These are phyloP conservation scores for Danaus plexippus DNA, from an alignment of 1,140 invertebrate genomes.

Conservation along the genomic window DNA sequence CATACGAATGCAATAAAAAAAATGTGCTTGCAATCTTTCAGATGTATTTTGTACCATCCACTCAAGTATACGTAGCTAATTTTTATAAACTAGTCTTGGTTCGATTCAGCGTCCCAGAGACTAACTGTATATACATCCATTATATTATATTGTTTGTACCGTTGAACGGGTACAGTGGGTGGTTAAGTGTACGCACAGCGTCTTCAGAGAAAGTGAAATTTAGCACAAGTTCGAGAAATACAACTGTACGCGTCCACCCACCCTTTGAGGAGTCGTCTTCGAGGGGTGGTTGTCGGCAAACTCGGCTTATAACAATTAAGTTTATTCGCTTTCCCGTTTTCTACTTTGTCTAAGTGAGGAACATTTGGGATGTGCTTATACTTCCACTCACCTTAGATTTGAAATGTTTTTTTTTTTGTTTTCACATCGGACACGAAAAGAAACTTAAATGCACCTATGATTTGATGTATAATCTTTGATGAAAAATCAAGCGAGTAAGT, in stretches of 20 bases:
- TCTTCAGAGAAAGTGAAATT: slow-evolving; percentile 72
- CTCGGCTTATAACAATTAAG: slow-evolving; percentile 69
- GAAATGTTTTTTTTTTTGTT: background rate
- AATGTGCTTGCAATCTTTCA: too few species aligned
- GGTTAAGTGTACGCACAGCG: slow-evolving; percentile 64
- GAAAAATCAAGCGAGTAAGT: slow-evolving; percentile 34
- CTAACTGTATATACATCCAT: too few species aligned
- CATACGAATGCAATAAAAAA: too few species aligned
- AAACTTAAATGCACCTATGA: too few species aligned
- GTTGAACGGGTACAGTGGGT: slow-evolving; percentile 43
- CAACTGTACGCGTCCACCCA: slow-evolving; percentile 48
- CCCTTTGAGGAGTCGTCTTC: slow-evolving; percentile 34
- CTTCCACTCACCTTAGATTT: slow-evolving; percentile 20
- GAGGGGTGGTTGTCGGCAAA: slow-evolving; percentile 49
- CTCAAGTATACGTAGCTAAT: too few species aligned
- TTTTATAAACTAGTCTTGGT: too few species aligned
- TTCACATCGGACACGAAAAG: too few species aligned
- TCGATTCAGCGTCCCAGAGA: too few species aligned
- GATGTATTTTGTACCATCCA: too few species aligned
- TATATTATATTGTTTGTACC: slow-evolving; percentile 4
- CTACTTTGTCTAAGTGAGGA: slow-evolving; percentile 46
- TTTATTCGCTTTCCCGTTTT: slow-evolving; percentile 64
- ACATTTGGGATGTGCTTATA: slow-evolving; percentile 15
- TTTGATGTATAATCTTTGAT: slow-evolving; percentile 3
- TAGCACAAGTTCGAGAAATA: slow-evolving; percentile 70